These are phyloP conservation scores for Numida meleagris DNA, from an alignment of 2,113 vertebrate genomes.

Conservation along the genomic window DNA sequence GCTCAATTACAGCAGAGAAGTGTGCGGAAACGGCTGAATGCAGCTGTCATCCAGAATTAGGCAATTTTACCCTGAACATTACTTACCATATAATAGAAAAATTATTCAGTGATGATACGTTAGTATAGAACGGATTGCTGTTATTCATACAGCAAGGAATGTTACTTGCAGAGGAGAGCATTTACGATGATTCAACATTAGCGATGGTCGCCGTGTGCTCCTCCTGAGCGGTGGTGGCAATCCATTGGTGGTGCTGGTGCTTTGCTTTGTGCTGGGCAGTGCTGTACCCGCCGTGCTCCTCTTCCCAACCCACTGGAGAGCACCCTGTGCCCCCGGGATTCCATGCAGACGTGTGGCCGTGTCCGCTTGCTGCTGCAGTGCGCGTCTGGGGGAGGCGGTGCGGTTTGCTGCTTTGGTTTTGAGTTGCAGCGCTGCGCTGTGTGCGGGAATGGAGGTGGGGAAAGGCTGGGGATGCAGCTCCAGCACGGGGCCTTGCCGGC, in stretches of 20 bases:
- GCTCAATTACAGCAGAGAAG: not conserved
- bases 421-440: accelerated
- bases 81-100: not conserved
- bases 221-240: not conserved
- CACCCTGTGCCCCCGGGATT: not conserved
- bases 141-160: not conserved
- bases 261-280: not conserved
- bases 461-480: slow-evolving; percentile 58
- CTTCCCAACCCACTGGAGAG: not conserved
- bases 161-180: not conserved
- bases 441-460: too few relatives aligned
- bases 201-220: not conserved
- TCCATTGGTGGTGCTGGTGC: not conserved
- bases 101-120: not conserved
- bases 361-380: not conserved
- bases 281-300: not conserved
- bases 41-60: not conserved
- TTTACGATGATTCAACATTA: not conserved
- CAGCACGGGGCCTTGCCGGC: slow-evolving; percentile 59
- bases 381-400: too few relatives aligned
- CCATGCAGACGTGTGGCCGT: accelerated
- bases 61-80: not conserved
- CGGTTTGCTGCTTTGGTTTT: not conserved
- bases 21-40: not conserved
- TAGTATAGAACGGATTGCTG: not conserved